These are phyloP conservation scores for Virgularia gustaviana DNA, from an alignment of 92 coral and sea anemone genomes.

Conservation along the genomic window DNA sequence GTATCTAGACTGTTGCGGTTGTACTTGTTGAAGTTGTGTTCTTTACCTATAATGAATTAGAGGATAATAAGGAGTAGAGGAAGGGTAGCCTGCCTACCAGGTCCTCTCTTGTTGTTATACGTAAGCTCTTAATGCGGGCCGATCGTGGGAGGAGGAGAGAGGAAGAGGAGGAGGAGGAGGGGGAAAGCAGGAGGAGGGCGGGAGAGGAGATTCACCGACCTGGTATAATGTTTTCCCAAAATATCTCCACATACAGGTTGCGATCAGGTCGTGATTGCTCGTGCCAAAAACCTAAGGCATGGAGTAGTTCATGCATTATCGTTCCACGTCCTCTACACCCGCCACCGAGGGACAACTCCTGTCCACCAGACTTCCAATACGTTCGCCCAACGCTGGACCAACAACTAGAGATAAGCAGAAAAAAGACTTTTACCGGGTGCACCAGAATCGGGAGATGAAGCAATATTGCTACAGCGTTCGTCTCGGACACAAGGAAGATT, in stretches of 20 bases:
- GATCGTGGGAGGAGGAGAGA: too few relatives aligned
- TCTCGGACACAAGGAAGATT: too few relatives aligned
- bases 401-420: slow-evolving; percentile 53
- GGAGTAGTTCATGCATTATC: slow-evolving; percentile 85
- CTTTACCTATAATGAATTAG: slow-evolving; percentile 40
- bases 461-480: background rate
- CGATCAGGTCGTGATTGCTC: slow-evolving; percentile 86
- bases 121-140: background rate
- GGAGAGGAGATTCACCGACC: slow-evolving; percentile 39
- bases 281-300: slow-evolving; percentile 94
- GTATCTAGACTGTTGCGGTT: slow-evolving; percentile 59
- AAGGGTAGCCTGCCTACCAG: too few relatives aligned
- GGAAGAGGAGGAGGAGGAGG: background rate
- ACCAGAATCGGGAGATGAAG: background rate
- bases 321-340: slow-evolving; percentile 66
- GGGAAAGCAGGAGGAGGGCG: background rate
- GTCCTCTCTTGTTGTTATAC: background rate
- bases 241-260: slow-evolving; percentile 70
- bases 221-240: slow-evolving; percentile 81
- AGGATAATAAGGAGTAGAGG: too few relatives aligned
- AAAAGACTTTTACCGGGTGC: background rate
- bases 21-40: slow-evolving; percentile 71
- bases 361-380: slow-evolving; percentile 69
- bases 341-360: slow-evolving; percentile 71
- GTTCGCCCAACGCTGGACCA: slow-evolving; percentile 77